Conservation (phyloP, 2,888 invertebrate species). For the Nysson spinosus region DNA sequence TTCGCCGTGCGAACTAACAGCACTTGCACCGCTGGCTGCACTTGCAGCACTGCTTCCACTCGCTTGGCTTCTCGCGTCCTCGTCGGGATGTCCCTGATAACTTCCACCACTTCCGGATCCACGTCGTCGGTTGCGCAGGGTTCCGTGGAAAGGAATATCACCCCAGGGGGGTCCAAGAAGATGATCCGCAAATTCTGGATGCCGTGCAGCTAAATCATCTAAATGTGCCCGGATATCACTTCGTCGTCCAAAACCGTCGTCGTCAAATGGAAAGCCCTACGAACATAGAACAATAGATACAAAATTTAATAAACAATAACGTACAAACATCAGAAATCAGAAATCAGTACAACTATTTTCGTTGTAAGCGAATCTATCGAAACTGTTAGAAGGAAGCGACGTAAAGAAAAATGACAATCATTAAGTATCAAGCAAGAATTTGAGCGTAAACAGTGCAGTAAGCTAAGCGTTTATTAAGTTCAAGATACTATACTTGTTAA, state of each 20-base stretch:
- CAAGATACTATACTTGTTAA: too few species aligned
- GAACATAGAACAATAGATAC: conserved; percentile 42
- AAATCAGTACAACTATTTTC: too few species aligned
- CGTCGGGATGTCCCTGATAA: conserved; percentile 69
- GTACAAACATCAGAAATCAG: too few species aligned
- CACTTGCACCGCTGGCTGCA: conserved; percentile 69
- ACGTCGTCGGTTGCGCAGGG: conserved; percentile 63
- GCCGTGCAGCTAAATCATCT: conserved; percentile 85
- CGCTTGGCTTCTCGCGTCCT: conserved; percentile 73
- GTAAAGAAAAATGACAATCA: too few species aligned
- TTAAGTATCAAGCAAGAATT: too few species aligned
- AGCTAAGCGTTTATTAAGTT: too few species aligned
- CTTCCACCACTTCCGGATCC: conserved; percentile 58
- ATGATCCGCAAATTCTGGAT: conserved; percentile 87
- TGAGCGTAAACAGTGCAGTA: too few species aligned
- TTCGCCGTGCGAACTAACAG: conserved; percentile 70
- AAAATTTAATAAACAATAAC: background rate
- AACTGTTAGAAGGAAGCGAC: too few species aligned
- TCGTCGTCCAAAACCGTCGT: conserved; percentile 79
- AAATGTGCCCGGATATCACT: conserved; percentile 78
- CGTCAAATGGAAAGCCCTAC: conserved; percentile 84
- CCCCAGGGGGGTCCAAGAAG: conserved; percentile 78
- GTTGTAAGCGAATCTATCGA: too few species aligned
- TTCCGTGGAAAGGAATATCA: conserved; percentile 68
- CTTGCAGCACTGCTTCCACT: conserved; percentile 73